phyloP scores from a whole-genome alignment of 37 sponge, comb jelly and placozoan genomes.

The Spongilla lacustris region DNA sequence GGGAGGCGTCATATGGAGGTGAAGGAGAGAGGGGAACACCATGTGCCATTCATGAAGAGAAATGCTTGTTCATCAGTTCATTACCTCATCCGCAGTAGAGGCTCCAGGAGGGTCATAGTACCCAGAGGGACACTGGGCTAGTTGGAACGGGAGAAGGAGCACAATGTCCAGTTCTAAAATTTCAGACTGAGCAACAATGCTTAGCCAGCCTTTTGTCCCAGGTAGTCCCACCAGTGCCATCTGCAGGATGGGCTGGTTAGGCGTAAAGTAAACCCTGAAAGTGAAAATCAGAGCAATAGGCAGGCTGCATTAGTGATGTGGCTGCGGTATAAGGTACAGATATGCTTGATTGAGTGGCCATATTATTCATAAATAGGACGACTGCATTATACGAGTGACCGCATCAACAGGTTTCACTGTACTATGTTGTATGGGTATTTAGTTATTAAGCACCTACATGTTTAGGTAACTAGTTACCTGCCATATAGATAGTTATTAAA shows the following conservation, averaged over 20 bases:
- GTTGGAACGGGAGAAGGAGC: conserved; percentile 70
- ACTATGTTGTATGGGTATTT: too few relatives aligned
- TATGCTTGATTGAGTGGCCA: too few relatives aligned
- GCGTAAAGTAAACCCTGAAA: conserved; percentile 67
- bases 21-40: too few relatives aligned
- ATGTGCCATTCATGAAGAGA: too few relatives aligned
- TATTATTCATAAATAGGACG: too few relatives aligned
- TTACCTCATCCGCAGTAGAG: conserved; percentile 31
- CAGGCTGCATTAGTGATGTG: too few relatives aligned
- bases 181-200: conserved; percentile 49
- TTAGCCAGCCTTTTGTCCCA: conserved; percentile 60
- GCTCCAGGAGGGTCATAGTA: conserved; percentile 62
- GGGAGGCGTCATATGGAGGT: too few relatives aligned
- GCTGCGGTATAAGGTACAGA: too few relatives aligned
- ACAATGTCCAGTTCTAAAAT: conserved; percentile 31
- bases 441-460: too few relatives aligned
- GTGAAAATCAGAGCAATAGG: not conserved
- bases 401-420: too few relatives aligned
- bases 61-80: not conserved
- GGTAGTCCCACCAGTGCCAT: conserved; percentile 73
- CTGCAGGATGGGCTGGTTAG: conserved; percentile 70
- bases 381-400: too few relatives aligned
- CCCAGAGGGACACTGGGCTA: conserved; percentile 77
- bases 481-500: not conserved
- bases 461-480: too few relatives aligned